Base-by-base conservation (phyloP, 2,888 invertebrate species). In the Rugalucina vietnamica region DNA sequence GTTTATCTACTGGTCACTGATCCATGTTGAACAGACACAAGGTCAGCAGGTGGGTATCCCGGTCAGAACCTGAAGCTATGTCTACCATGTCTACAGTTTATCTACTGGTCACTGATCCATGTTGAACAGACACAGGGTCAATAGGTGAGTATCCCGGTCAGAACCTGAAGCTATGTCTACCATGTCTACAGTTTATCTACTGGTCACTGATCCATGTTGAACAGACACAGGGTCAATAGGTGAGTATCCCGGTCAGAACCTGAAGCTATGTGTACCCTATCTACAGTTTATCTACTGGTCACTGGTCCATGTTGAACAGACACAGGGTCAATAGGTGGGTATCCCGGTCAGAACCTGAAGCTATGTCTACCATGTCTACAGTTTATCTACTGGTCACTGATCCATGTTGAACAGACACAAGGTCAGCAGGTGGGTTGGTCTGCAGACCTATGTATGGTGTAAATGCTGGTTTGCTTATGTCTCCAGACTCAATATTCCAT, bases 181-280 rank as follows among this genome's bases (percentile, higher is more conserved):
- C 94, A 8, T 93, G 93, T 89, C 88, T 94, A 69, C 94, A 94
- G 90, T 94, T 94, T 81, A 93, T 93, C 34, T 94, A 94, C 88
- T 94, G 94, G 94, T 92, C 94, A 0, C 81, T 94, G 14, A 87
- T 94, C 3, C 92, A 93, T 81, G 86, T 94, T 12, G 94, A 94
- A 72, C 90, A 92, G 50, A 86, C 88, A 21, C 91, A 92, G 73
- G 91, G 90, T n/a, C 91, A 90, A 84, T 93, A 93, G 91, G 94
- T 93, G 54, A 73, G 83, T 49, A 50, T 10, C n/a, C n/a, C n/a
- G n/a, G n/a, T n/a, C n/a, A n/a, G n/a, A n/a, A n/a, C n/a, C n/a
- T n/a, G n/a, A n/a, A n/a, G n/a, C n/a, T n/a, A n/a, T n/a, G n/a
- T n/a, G n/a, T n/a, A n/a, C n/a, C n/a, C n/a, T n/a, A n/a, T n/a